Conservation (phyloP, 2,888 invertebrate species). For the Meteorus colon region DNA sequence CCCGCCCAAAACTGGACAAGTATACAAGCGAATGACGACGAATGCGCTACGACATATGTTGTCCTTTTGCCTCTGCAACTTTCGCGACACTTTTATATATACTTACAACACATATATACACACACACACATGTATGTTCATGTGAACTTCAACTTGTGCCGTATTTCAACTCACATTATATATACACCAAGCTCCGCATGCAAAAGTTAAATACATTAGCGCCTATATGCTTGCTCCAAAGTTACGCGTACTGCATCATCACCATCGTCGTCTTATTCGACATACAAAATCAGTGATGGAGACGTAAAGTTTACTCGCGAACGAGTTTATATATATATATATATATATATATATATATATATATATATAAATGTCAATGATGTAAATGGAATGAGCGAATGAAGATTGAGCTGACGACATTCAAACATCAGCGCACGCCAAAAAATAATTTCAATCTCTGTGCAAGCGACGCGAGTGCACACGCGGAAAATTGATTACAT, state of each 20-base stretch:
- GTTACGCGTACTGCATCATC: slow-evolving; percentile 54
- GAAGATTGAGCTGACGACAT: too few relatives aligned
- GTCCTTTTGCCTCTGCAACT: slow-evolving; percentile 38
- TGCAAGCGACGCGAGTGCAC: slow-evolving; percentile 8
- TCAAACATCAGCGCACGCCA: neutral
- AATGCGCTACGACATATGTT: slow-evolving; percentile 23
- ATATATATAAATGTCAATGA: neutral
- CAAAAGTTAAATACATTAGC: slow-evolving; percentile 66
- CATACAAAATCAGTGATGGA: slow-evolving; percentile 56
- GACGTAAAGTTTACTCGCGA: slow-evolving; percentile 59
- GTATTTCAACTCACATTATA: neutral
- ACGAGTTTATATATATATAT: slow-evolving; percentile 14
- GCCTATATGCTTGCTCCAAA: slow-evolving; percentile 50
- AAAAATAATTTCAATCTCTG: slow-evolving; percentile 18
- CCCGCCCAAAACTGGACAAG: slow-evolving; percentile 28
- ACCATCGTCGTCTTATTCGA: slow-evolving; percentile 38
- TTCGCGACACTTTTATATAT: slow-evolving; percentile 36
- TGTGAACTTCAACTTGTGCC: too few relatives aligned
- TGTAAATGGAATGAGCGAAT: slow-evolving; percentile 8
- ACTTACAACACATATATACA: neutral
- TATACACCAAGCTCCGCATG: slow-evolving; percentile 56
- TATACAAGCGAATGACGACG: slow-evolving; percentile 23
- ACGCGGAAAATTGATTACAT: slow-evolving; percentile 63
- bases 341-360: slow-evolving; percentile 7
- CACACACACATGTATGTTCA: neutral